Conservation (phyloP, 37 sponge, comb jelly and placozoan species). For the Chondrosia reniformis region DNA sequence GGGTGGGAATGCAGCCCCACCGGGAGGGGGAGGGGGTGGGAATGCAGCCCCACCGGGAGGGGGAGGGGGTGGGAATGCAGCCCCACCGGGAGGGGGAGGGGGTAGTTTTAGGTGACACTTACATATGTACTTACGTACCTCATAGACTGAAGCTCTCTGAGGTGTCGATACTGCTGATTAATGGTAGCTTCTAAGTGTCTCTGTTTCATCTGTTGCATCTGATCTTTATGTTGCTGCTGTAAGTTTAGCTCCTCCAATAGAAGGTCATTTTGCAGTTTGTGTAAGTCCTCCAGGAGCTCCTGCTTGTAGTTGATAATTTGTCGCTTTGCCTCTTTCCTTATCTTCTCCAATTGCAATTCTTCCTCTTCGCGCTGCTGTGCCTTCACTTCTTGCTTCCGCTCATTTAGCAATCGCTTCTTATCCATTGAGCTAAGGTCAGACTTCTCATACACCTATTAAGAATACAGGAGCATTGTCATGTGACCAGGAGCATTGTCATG, state of each 20-base stretch:
- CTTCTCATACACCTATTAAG: conserved; percentile 73
- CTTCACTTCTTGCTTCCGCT: conserved; percentile 66
- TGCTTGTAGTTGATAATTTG: conserved; percentile 67
- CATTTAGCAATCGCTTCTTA: conserved; percentile 63
- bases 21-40: too few species aligned
- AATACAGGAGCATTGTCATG: not conserved
- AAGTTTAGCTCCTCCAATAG: conserved; percentile 89
- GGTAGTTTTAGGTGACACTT: too few species aligned
- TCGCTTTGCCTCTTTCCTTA: conserved; percentile 59
- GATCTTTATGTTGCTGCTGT: conserved; percentile 91
- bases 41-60: too few species aligned
- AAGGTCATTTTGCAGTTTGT: conserved; percentile 71
- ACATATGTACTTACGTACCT: conserved; percentile 7
- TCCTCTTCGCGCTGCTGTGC: conserved; percentile 64
- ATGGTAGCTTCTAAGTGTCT: conserved; percentile 70
- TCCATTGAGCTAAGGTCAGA: conserved; percentile 28
- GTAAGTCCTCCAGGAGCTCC: conserved; percentile 64
- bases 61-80: too few species aligned
- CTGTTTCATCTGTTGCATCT: conserved; percentile 70
- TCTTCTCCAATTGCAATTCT: conserved; percentile 63
- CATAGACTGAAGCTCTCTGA: conserved; percentile 81
- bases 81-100: too few species aligned
- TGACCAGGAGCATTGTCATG: too few species aligned
- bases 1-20: too few species aligned
- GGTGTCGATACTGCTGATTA: conserved; percentile 85